Evolutionary conservation across 2,113 vertebrate genomes (phyloP).

Genomic region (Brachyhypopomus gauderio): DNA sequence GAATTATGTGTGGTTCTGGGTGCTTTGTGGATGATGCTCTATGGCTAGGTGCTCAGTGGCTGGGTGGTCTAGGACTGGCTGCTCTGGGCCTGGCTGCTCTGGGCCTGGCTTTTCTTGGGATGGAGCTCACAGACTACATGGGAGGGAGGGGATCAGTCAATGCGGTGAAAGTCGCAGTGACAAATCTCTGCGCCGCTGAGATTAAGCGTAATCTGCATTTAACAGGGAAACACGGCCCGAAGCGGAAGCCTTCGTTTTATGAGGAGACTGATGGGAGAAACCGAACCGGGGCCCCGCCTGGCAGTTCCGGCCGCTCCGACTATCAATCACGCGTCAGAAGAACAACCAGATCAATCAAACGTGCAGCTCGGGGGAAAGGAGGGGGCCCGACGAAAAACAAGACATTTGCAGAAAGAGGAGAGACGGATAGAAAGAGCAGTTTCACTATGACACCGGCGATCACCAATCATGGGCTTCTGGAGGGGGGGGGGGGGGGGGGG

Average conservation of each 20-base stretch:
- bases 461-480: constrained; percentile 58
- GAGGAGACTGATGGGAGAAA: constrained; percentile 77
- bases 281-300: constrained; percentile 68
- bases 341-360: constrained; percentile 74
- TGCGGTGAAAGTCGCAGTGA: constrained; percentile 59
- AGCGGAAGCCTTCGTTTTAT: constrained; percentile 76
- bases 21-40: neutral
- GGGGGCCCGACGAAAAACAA: neutral
- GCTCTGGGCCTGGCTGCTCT: constrained; percentile 14
- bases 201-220: constrained; percentile 76
- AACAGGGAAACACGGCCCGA: constrained; percentile 78
- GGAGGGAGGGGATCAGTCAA: neutral
- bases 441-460: constrained; percentile 29
- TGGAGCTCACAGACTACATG: neutral
- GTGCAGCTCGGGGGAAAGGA: constrained; percentile 41
- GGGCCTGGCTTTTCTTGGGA: constrained; percentile 11
- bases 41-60: neutral
- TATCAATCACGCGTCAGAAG: constrained; percentile 72
- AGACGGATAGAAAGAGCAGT: constrained; percentile 44
- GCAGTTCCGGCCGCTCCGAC: constrained; percentile 68
- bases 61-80: neutral
- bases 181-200: constrained; percentile 71
- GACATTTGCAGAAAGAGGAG: constrained; percentile 13
- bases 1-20: too few relatives aligned
- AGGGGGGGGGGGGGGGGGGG: constrained; percentile 10